Base-by-base conservation (phyloP, 2,888 invertebrate species). In the Hyalella azteca region DNA sequence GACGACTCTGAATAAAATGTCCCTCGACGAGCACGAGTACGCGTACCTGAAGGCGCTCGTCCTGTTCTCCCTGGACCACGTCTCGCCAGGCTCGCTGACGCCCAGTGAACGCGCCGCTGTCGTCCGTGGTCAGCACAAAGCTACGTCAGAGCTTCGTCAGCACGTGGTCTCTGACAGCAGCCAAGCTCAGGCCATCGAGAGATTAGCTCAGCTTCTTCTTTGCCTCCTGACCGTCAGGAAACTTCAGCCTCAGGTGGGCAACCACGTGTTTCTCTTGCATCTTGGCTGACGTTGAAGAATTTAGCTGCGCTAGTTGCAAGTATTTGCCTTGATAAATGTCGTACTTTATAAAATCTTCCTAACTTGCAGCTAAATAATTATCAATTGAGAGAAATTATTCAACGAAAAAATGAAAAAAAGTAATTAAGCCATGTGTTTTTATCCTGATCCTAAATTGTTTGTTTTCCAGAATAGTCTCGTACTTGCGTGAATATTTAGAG, bases 11-110 rank as follows among this genome's bases (percentile, higher is more conserved):
- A 92, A 93, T 81, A 83, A 82, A 50, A 80, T 85, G 77, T 78
- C 81, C 81, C 91, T 95, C 41, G 93, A 93, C 85, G 93, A 95
- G 85, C 90, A 93, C 81, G 97, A 97, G 88, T 95, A 93, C 88
- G 96, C 96, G 0, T 94, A 95, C 86, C 90, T 97, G 60, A 92
- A 96, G 86, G 93, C 95, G 1, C 91, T 97, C 50, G 91, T 93
- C 49, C 90, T 97, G 36, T 95, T 95, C 88, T 75, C 75, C 7
- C 22, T 41, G 26, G 75, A 75, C 45, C 75, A 75, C 29, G 45
- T 75, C 26, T 93, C 93, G 86, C 92, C 94, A 77, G 94, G 95
- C 92, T 87, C 88, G 88, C 82, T 80, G 13, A 36, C 26, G 3
- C 36, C 66, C 66, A 36, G 36, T 36, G 66, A 66, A 29, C 66